Evolutionary conservation across 1,140 invertebrate species (phyloP).

Genomic region (Drosophila rhopaloa): DNA sequence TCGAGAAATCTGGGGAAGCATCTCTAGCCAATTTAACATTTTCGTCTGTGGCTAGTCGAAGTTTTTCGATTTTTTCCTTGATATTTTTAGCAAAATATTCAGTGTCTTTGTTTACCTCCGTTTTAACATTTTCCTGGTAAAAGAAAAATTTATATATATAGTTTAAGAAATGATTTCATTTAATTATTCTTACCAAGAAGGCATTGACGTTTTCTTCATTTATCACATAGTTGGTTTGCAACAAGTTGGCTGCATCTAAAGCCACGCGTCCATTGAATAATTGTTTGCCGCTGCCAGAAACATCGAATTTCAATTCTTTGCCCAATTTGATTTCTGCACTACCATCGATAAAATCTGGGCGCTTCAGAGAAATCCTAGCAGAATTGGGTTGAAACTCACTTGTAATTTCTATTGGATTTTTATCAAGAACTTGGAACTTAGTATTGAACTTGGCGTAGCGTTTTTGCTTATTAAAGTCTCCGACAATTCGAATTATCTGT

Average conservation of each 20-base stretch:
- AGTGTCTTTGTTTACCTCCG: constrained; percentile 66
- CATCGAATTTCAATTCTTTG: constrained; percentile 87
- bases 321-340: constrained; percentile 87
- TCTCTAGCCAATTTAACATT: constrained; percentile 86
- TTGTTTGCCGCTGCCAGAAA: constrained; percentile 86
- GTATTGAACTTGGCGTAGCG: constrained; percentile 48
- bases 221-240: constrained; percentile 88
- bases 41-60: constrained; percentile 76
- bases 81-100: constrained; percentile 84
- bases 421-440: constrained; percentile 59
- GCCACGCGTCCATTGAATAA: constrained; percentile 87
- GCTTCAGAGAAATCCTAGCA: constrained; percentile 69
- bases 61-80: constrained; percentile 82
- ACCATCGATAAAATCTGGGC: constrained; percentile 86
- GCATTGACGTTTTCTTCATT: constrained; percentile 88
- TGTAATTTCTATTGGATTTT: constrained; percentile 57
- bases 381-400: constrained; percentile 58
- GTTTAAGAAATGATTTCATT: background rate
- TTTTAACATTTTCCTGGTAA: constrained; percentile 62
- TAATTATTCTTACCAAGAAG: constrained; percentile 85
- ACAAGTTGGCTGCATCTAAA: constrained; percentile 88
- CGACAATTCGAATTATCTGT: constrained; percentile 48
- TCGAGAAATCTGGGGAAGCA: constrained; percentile 87
- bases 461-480: constrained; percentile 59
- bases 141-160: constrained; percentile 1